phyloP scores from a whole-genome alignment of 2,113 vertebrate species.

The Haemorhous mexicanus region DNA sequence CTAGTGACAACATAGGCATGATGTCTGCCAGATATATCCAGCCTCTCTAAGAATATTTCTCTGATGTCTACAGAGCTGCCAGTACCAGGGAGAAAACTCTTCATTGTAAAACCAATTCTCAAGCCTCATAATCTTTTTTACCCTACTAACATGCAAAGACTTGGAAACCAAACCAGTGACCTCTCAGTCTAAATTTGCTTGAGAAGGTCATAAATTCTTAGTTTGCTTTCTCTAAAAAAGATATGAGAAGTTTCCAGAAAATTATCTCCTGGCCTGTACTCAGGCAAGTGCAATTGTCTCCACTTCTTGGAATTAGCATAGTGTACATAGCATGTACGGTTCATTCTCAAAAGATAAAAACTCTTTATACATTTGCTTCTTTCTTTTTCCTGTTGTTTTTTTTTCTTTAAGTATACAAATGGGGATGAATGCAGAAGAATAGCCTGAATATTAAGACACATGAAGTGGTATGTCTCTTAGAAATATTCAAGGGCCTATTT shows the following conservation, averaged over 20 bases:
- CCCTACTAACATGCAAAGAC: not conserved
- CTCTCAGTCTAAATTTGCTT: not conserved
- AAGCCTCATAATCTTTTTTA: not conserved
- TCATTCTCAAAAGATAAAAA: not conserved
- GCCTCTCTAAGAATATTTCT: not conserved
- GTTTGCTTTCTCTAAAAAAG: not conserved
- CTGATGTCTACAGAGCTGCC: not conserved
- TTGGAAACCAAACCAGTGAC: not conserved
- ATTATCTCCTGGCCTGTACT: not conserved
- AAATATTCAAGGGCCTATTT: not conserved
- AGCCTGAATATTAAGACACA: not conserved
- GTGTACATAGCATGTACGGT: accelerated
- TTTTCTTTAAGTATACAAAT: not conserved
- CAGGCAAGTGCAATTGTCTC: not conserved
- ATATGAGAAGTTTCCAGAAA: not conserved
- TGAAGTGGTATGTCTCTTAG: not conserved
- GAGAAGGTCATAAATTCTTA: not conserved
- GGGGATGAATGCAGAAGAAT: not conserved
- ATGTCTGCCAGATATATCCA: not conserved
- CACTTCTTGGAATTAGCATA: not conserved
- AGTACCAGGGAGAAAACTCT: not conserved
- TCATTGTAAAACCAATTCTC: not conserved
- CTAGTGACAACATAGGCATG: not conserved
- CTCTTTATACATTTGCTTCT: accelerated
- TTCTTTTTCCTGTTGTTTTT: accelerated